Percentiles rank a stretch among this genome's conserved stretches.
These are phyloP conservation scores for Oncorhynchus clarkii DNA, from an alignment of 2,113 vertebrate species.

Conservation along the genomic window DNA sequence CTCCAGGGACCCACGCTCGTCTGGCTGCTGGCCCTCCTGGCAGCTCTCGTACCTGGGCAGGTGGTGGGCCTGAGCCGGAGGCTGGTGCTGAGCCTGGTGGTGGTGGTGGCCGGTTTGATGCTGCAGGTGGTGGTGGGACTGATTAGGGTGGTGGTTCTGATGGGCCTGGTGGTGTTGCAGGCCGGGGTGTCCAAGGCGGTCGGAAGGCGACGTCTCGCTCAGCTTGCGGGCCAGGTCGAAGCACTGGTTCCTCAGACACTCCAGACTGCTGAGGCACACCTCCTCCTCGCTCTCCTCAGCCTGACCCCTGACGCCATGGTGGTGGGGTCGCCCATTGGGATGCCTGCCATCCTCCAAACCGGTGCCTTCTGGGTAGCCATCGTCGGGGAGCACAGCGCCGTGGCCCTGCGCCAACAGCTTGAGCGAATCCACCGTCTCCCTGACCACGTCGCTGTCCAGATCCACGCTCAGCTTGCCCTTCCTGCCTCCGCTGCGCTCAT, in stretches of 20 bases:
- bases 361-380: slow-evolving; percentile 75
- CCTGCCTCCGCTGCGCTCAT: slow-evolving; percentile 67
- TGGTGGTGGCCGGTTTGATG: slow-evolving; percentile 34
- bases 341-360: slow-evolving; percentile 65
- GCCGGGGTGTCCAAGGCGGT: slow-evolving; percentile 56
- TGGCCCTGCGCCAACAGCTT: slow-evolving; percentile 96
- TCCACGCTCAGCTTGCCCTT: slow-evolving; percentile 90
- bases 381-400: slow-evolving; percentile 85
- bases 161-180: slow-evolving; percentile 3
- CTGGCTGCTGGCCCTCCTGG: slow-evolving; percentile 73
- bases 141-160: slow-evolving; percentile 29
- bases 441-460: slow-evolving; percentile 93
- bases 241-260: slow-evolving; percentile 96
- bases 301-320: slow-evolving; percentile 69
- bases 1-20: slow-evolving; percentile 78
- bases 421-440: slow-evolving; percentile 96
- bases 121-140: slow-evolving; percentile 37
- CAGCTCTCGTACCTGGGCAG: slow-evolving; percentile 63
- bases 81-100: not conserved
- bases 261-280: slow-evolving; percentile 95
- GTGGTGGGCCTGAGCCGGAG: slow-evolving; percentile 41
- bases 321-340: slow-evolving; percentile 59
- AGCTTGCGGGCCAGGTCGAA: slow-evolving; percentile 96
- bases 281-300: slow-evolving; percentile 89
- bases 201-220: slow-evolving; percentile 81